These are phyloP conservation scores for Melinopterus prodromus DNA, from an alignment of 2,888 invertebrate genomes.

Conservation along the genomic window DNA sequence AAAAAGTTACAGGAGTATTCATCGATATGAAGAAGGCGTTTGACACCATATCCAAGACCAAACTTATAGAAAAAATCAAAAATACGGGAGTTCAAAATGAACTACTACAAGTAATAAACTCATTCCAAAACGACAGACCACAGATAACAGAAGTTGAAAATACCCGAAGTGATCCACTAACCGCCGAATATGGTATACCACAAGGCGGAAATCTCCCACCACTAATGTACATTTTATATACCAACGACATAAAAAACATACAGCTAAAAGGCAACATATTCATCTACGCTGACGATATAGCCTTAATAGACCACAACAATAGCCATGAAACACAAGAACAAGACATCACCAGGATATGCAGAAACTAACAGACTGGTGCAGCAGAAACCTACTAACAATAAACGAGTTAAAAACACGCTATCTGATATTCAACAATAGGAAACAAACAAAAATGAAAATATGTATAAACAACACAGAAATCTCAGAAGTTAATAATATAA, in stretches of 20 bases:
- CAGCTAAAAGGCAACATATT: no score
- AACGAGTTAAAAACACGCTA: neutral
- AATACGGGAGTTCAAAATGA: neutral
- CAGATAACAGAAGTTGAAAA: constrained; percentile 6
- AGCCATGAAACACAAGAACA: neutral
- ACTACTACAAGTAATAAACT: neutral
- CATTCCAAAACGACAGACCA: neutral
- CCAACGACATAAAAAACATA: no score
- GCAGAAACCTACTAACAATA: neutral
- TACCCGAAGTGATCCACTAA: neutral
- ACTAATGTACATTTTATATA: constrained; percentile 17
- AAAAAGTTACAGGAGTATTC: neutral
- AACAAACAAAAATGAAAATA: neutral
- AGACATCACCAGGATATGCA: constrained; percentile 20
- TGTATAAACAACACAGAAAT: neutral
- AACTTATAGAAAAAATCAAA: neutral
- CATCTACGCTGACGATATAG: no score
- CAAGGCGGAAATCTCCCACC: constrained; percentile 22
- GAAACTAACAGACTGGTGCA: constrained; percentile 12
- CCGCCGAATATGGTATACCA: neutral
- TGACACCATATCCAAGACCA: neutral
- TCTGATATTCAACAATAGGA: neutral
- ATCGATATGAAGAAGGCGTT: constrained; percentile 13
- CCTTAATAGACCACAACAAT: neutral
- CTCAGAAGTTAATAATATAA: neutral